phyloP scores from a whole-genome alignment of 2,113 vertebrate genomes.

The Nymphicus hollandicus region DNA sequence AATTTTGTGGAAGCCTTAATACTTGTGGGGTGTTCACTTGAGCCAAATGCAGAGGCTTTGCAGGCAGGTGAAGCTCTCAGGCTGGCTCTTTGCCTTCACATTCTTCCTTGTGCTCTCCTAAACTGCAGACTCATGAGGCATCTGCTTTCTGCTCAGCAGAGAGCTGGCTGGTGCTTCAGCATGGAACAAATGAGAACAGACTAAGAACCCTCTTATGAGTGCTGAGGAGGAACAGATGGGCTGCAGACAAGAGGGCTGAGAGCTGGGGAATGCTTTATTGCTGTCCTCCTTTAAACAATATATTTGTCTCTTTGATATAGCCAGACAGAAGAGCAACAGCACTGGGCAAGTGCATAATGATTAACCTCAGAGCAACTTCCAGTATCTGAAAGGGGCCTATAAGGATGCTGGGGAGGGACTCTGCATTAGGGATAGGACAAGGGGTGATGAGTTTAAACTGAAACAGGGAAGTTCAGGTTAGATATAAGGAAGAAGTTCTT shows the following conservation, averaged over 20 bases:
- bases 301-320: neutral
- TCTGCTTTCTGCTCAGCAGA: neutral
- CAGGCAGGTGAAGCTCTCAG: neutral
- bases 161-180: neutral
- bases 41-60: neutral
- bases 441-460: neutral
- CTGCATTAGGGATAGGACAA: neutral
- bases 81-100: neutral
- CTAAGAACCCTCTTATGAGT: neutral
- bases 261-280: neutral
- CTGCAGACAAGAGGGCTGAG: neutral
- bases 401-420: neutral
- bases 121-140: neutral
- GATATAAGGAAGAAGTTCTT: neutral
- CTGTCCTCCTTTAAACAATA: neutral
- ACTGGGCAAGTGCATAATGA: neutral
- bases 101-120: accelerated
- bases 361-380: neutral
- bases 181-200: neutral
- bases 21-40: neutral
- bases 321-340: neutral
- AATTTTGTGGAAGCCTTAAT: neutral
- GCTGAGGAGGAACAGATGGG: neutral
- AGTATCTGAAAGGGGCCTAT: neutral
- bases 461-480: neutral